Base-by-base conservation (phyloP, 2,113 vertebrate genomes). In the Piprites chloris region DNA sequence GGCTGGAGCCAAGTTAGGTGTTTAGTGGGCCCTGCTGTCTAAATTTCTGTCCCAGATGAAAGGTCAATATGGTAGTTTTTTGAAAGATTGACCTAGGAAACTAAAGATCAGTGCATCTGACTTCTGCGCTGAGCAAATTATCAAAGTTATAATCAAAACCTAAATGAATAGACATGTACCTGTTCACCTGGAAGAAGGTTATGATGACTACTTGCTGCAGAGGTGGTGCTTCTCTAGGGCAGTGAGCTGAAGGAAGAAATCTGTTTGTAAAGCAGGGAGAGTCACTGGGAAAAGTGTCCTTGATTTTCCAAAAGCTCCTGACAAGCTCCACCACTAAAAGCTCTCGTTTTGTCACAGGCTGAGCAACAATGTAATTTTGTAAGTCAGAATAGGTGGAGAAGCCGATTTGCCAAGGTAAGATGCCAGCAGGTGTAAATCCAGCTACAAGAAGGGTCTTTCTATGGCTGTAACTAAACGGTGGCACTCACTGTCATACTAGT, bases 401-500 rank as follows among this genome's bases (percentile, higher is more conserved):
- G 20, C 37, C 32, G 44, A 8, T 76, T 61, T 62, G 27, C 21
- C 30, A 39, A 71, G 61, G 18, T 44, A 30, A 63, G 35, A 17
- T 41, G n/a, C 11, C 30, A 46, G 24, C 32, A 80, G 41, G 50
- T 77, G 32, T 66, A 56, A 58, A 69, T 53, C 26, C 9, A 68
- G 23, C 55, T 77, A 15, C 44, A 62, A 41, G 35, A 56, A 83
- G 23, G 16, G 5, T 61, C 47, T 47, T 68, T 73, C 56, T 63
- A 1, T 0, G 2, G 22, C 15, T 16, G 28, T 58, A 26, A 41
- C 28, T 61, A 5, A 39, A 65, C 0, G 6, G 44, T 24, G 74
- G 41, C 44, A 42, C 50, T 82, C 11, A 4, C 24, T 35, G n/a
- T 20, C 30, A 14, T 28, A 59, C 30, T 58, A 68, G 14, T 33